These are phyloP conservation scores for Rhopilema esculentum DNA, from an alignment of 30 jellyfish, hydroid and myxozoan species.

Conservation along the genomic window DNA sequence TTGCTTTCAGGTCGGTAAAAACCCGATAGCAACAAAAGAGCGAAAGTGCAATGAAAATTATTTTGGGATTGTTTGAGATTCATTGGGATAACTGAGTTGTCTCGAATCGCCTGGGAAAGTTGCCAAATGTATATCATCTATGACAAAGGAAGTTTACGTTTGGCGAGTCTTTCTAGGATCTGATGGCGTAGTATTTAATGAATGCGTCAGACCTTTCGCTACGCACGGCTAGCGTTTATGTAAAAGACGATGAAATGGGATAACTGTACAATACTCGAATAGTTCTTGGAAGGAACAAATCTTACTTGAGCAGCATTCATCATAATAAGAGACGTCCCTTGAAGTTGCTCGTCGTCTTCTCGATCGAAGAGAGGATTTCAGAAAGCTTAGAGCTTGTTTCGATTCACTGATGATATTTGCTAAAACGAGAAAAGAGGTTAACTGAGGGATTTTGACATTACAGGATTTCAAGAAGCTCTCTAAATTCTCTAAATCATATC, in stretches of 20 bases:
- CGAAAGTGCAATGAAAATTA: no score
- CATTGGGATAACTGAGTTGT: no score
- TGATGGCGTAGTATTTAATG: neutral
- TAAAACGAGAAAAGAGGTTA: neutral
- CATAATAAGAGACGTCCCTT: constrained; percentile 53
- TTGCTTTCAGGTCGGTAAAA: no score
- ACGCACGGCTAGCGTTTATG: constrained; percentile 8
- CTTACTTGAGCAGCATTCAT: constrained; percentile 63
- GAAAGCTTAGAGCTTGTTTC: constrained; percentile 42
- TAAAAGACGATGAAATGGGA: constrained; percentile 40
- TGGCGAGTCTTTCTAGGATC: neutral
- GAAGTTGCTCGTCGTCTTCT: constrained; percentile 31
- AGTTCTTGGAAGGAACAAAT: constrained; percentile 57
- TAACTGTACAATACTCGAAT: constrained; percentile 53
- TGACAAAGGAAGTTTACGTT: no score
- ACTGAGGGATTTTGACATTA: no score
- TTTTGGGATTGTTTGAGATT: no score
- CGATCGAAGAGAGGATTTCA: constrained; percentile 20
- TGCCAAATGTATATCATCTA: no score
- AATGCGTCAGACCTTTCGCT: neutral
- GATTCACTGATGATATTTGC: constrained; percentile 38
- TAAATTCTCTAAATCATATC: no score
- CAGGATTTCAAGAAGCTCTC: no score
- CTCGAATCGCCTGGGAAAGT: no score
- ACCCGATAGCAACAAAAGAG: no score